phyloP scores from a whole-genome alignment of 2,797 vertebrate species.

The Huso huso region DNA sequence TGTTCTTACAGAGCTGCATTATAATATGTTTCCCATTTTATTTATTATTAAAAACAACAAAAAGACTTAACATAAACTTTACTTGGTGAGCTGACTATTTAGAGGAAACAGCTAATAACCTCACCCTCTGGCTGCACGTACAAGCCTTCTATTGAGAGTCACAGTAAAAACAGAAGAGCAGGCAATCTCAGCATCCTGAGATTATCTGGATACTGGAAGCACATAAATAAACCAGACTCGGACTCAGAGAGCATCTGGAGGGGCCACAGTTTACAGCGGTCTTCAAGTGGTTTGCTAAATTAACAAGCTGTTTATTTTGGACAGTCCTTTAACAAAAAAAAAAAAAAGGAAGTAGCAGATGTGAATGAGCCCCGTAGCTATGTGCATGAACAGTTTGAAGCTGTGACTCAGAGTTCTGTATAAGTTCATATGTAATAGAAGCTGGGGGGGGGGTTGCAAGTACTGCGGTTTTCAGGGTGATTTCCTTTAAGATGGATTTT shows the following conservation, averaged over 20 bases:
- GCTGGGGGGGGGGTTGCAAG: too few species aligned
- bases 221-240: neutral
- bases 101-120: too few species aligned
- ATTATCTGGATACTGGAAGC: neutral
- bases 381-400: neutral
- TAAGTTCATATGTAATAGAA: too few species aligned
- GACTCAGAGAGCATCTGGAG: neutral
- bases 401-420: neutral
- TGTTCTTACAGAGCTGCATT: too few species aligned
- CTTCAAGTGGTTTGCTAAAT: neutral
- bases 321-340: neutral
- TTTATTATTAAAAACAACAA: too few species aligned
- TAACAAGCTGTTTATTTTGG: slow-evolving; percentile 14
- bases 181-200: neutral
- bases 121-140: too few species aligned
- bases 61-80: too few species aligned
- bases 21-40: too few species aligned
- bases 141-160: neutral
- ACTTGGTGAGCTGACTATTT: too few species aligned
- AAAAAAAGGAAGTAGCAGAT: slow-evolving; percentile 3
- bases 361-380: slow-evolving; percentile 4
- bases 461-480: too few species aligned
- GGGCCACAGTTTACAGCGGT: neutral
- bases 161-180: neutral
- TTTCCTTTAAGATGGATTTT: too few species aligned